phyloP scores from a whole-genome alignment of 2,797 vertebrate species.

The Bradypodion pumilum region DNA sequence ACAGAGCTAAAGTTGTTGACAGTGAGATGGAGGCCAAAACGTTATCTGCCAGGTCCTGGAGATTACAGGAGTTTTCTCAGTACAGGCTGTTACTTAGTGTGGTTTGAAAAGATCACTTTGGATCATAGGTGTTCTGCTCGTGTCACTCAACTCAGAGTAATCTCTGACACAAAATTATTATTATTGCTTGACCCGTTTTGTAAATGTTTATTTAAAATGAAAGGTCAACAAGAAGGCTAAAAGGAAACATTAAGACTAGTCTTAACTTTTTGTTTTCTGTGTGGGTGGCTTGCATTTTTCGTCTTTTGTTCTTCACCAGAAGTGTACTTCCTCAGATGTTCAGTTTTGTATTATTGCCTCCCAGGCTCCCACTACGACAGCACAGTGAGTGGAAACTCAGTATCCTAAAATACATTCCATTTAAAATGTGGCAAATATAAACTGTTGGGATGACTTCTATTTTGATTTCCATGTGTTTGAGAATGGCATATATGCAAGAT shows the following conservation, averaged over 20 bases:
- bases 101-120: background rate
- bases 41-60: background rate
- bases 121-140: background rate
- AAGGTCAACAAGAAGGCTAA: background rate
- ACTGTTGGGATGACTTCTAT: background rate
- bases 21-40: background rate
- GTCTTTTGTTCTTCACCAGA: background rate
- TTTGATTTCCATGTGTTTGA: background rate
- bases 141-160: no score
- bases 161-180: no score
- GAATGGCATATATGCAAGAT: background rate
- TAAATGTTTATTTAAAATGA: constrained; percentile 9
- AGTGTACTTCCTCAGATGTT: background rate
- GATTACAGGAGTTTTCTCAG: background rate
- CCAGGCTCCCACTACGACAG: background rate
- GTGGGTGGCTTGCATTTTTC: background rate
- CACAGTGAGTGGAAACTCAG: background rate
- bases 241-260: background rate
- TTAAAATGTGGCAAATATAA: background rate
- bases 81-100: background rate
- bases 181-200: background rate
- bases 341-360: background rate
- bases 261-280: background rate
- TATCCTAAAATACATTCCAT: background rate
- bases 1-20: background rate